A percentile compares a stretch with the other conserved stretches of the same genome.
Conservation (phyloP, 2,888 invertebrate species). For the Lasioglossum malachurum region DNA sequence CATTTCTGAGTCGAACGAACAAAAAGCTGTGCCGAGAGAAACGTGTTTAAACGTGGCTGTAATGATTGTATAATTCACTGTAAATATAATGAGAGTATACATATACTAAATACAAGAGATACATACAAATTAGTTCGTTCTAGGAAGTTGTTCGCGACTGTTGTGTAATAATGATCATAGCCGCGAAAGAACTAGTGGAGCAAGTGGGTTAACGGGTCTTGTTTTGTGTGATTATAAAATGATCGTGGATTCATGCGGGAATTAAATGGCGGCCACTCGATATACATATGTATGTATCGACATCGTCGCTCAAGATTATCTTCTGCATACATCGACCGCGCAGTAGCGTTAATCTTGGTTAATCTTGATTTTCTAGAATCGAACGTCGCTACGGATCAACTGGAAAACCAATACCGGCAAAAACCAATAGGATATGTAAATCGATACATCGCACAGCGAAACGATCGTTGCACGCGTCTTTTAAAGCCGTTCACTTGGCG, state of each 20-base stretch:
- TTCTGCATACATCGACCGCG: neutral
- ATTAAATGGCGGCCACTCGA: neutral
- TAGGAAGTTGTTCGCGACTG: neutral
- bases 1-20: neutral
- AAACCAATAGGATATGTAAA: neutral
- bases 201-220: neutral
- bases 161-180: neutral
- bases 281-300: neutral
- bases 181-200: neutral
- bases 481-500: neutral
- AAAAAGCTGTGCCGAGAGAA: neutral
- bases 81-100: neutral
- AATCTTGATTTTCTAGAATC: neutral
- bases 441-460: neutral
- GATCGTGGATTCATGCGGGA: neutral
- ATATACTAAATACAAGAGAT: neutral
- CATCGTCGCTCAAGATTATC: neutral
- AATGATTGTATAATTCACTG: neutral
- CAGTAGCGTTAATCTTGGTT: neutral
- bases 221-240: neutral
- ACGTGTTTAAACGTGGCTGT: neutral
- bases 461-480: neutral
- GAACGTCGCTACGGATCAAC: too few species aligned
- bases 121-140: neutral
- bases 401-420: neutral